Evolutionary conservation across 1,140 invertebrate genomes (phyloP).

Genomic region (Metopolophium dirhodum): DNA sequence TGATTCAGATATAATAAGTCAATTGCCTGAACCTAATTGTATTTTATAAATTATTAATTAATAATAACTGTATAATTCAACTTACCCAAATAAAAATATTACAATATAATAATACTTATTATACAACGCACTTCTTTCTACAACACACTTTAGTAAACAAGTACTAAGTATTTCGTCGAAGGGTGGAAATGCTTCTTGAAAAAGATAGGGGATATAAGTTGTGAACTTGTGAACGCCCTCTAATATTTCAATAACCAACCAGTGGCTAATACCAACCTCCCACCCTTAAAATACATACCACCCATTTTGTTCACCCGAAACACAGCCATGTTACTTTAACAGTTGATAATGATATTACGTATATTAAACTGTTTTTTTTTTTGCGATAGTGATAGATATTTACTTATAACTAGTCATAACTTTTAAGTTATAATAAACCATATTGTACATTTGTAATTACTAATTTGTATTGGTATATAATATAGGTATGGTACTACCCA

Average conservation of each 20-base stretch:
- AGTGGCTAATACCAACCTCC: neutral
- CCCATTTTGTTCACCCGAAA: neutral
- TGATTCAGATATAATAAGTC: neutral
- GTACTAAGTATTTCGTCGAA: neutral
- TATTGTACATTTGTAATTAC: neutral
- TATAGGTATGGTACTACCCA: no score
- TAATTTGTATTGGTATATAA: no score
- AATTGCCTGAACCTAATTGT: neutral
- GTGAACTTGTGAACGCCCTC: conserved; percentile 33
- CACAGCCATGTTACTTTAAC: conserved; percentile 15
- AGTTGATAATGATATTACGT: neutral
- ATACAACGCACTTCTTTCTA: neutral
- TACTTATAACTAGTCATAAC: neutral
- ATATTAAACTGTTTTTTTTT: neutral
- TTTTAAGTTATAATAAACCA: neutral
- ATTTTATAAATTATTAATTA: neutral
- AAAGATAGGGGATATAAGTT: conserved; percentile 13
- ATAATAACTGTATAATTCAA: neutral
- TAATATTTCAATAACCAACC: conserved; percentile 36
- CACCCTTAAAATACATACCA: conserved; percentile 16
- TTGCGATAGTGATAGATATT: neutral
- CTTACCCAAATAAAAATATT: conserved; percentile 23
- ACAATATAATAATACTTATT: neutral
- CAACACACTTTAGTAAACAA: conserved; percentile 3
- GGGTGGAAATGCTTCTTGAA: neutral